Evolutionary conservation across 2,888 invertebrate genomes (phyloP).

Genomic region (Drosophila buzzatii): DNA sequence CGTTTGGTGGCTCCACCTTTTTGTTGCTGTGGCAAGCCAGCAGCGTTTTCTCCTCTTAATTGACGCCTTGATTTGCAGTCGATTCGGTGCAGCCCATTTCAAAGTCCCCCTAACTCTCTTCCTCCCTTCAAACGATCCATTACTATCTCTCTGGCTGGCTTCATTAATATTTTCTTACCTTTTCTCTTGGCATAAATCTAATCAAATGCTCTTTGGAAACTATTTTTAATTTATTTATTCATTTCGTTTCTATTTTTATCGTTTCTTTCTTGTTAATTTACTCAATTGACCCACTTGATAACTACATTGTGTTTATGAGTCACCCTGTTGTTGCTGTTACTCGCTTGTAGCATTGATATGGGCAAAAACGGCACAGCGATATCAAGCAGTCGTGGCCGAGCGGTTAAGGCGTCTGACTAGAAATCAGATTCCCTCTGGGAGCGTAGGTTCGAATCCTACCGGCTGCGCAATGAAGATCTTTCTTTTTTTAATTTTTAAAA

Average conservation of each 20-base stretch:
- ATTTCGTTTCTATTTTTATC: slow-evolving; percentile 20
- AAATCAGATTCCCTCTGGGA: slow-evolving; percentile 84
- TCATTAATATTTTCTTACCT: neutral
- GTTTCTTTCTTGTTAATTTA: slow-evolving; percentile 17
- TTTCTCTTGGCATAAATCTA: slow-evolving; percentile 7
- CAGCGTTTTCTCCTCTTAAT: slow-evolving; percentile 60
- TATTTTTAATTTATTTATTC: slow-evolving; percentile 13
- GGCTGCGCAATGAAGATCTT: slow-evolving; percentile 80
- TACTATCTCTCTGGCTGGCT: neutral
- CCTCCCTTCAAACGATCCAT: too few relatives aligned
- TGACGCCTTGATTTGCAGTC: slow-evolving; percentile 65
- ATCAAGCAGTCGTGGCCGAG: slow-evolving; percentile 83
- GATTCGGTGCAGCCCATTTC: slow-evolving; percentile 50
- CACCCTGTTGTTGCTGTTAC: neutral
- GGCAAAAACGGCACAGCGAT: fast-evolving
- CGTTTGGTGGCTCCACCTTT: slow-evolving; percentile 57
- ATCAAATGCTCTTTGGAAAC: slow-evolving; percentile 2
- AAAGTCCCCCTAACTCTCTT: neutral
- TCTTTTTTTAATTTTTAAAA: neutral
- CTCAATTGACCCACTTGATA: slow-evolving; percentile 34
- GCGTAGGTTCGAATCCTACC: slow-evolving; percentile 84
- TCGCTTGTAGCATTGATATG: neutral
- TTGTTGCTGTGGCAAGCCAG: slow-evolving; percentile 53
- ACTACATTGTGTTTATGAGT: slow-evolving; percentile 11
- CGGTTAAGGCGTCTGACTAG: slow-evolving; percentile 85